Conservation (phyloP, 2,113 vertebrate genomes). For the Thymallus thymallus region DNA sequence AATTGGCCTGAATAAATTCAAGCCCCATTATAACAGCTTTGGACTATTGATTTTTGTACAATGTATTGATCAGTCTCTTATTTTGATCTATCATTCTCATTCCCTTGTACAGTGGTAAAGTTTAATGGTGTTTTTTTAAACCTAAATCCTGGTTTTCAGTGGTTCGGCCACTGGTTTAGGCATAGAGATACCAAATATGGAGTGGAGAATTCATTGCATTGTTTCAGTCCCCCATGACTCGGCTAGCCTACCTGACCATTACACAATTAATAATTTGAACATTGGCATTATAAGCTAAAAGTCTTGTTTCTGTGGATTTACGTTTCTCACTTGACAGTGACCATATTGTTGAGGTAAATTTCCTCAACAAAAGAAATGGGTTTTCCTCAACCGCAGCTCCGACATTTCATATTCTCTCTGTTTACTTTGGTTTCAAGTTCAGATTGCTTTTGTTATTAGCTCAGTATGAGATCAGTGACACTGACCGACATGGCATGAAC, state of each 20-base stretch:
- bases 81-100: too few relatives aligned
- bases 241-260: background rate
- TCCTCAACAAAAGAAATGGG: too few relatives aligned
- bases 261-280: background rate
- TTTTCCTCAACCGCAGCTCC: background rate
- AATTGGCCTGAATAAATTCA: too few relatives aligned
- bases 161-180: too few relatives aligned
- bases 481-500: constrained; percentile 22
- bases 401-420: constrained; percentile 32
- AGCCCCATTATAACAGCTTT: too few relatives aligned
- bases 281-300: too few relatives aligned
- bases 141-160: too few relatives aligned
- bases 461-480: constrained; percentile 39
- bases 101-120: too few relatives aligned
- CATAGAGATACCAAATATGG: too few relatives aligned
- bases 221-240: background rate
- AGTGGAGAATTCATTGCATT: background rate
- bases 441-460: constrained; percentile 51
- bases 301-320: background rate
- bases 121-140: too few relatives aligned
- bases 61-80: too few relatives aligned
- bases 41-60: too few relatives aligned
- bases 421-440: constrained; percentile 41
- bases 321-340: background rate
- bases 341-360: background rate